These are phyloP conservation scores for Ctenicera cuprea DNA, from an alignment of 2,888 invertebrate species.

Conservation along the genomic window DNA sequence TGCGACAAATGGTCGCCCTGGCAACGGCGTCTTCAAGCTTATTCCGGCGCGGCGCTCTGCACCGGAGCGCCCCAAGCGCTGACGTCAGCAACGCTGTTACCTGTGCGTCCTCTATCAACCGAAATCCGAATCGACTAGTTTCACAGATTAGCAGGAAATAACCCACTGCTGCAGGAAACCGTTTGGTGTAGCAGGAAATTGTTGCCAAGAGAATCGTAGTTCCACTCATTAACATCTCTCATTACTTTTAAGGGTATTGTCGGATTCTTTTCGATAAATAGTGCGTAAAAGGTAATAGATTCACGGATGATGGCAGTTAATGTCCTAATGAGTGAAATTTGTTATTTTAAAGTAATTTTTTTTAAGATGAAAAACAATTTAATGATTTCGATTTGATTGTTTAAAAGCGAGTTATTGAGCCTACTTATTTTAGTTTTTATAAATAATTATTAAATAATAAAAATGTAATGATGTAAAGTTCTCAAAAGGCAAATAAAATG, in stretches of 20 bases:
- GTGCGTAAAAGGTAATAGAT: too few relatives aligned
- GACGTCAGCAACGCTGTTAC: not conserved
- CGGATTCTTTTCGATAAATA: not conserved
- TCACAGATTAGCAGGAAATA: conserved; percentile 20
- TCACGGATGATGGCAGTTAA: too few relatives aligned
- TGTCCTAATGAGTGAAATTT: too few relatives aligned
- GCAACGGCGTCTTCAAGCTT: conserved; percentile 56
- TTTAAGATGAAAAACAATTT: too few relatives aligned
- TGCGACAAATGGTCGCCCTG: conserved; percentile 61
- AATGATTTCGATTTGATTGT: too few relatives aligned
- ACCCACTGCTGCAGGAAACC: conserved; percentile 11
- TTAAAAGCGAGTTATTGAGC: too few relatives aligned
- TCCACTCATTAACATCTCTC: not conserved
- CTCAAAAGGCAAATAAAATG: too few relatives aligned
- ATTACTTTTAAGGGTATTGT: not conserved
- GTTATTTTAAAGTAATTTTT: too few relatives aligned
- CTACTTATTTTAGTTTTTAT: too few relatives aligned
- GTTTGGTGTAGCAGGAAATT: conserved; percentile 22
- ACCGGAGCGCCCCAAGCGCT: conserved; percentile 6
- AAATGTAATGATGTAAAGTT: too few relatives aligned
- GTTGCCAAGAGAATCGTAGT: not conserved
- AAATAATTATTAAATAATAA: too few relatives aligned
- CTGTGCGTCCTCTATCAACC: not conserved
- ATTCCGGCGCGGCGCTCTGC: not conserved
- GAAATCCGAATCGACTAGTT: not conserved